Conservation (phyloP, 2,888 invertebrate species). For the Eupithecia vulgata region DNA sequence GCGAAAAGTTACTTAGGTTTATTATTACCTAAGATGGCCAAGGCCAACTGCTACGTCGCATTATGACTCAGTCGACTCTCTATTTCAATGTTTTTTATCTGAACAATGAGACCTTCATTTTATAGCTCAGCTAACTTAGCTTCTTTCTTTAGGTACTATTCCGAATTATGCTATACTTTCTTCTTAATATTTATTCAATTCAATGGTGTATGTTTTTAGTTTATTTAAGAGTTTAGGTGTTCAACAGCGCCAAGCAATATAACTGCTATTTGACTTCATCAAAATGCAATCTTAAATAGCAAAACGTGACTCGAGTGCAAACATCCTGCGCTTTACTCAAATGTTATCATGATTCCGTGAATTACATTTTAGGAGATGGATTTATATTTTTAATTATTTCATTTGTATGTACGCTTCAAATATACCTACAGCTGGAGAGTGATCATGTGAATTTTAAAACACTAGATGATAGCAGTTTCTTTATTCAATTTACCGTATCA, state of each 20-base stretch:
- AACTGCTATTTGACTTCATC: conserved; percentile 15
- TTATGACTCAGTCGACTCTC: conserved; percentile 6
- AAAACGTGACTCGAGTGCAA: conserved; percentile 42
- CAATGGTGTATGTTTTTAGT: not conserved
- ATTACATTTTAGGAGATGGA: conserved; percentile 16
- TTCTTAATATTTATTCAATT: not conserved
- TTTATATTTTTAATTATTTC: not conserved
- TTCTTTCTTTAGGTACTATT: not conserved
- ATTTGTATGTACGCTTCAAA: not conserved
- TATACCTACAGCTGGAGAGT: not conserved
- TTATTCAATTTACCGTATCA: not conserved
- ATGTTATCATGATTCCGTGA: conserved; percentile 39
- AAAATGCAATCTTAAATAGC: conserved; percentile 36
- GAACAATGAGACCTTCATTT: conserved; percentile 14
- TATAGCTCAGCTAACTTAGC: not conserved
- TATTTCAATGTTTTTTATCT: conserved; percentile 13
- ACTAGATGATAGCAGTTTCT: not conserved
- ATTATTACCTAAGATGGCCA: conserved; percentile 10
- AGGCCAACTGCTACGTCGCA: conserved; percentile 2
- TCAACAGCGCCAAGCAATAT: not conserved
- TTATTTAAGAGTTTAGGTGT: not conserved
- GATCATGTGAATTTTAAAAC: not conserved
- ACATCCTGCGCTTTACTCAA: conserved; percentile 37
- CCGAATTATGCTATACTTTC: not conserved
- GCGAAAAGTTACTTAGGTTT: not conserved